Evolutionary conservation across 1,140 invertebrate genomes (phyloP).

Genomic region (Physella acuta): DNA sequence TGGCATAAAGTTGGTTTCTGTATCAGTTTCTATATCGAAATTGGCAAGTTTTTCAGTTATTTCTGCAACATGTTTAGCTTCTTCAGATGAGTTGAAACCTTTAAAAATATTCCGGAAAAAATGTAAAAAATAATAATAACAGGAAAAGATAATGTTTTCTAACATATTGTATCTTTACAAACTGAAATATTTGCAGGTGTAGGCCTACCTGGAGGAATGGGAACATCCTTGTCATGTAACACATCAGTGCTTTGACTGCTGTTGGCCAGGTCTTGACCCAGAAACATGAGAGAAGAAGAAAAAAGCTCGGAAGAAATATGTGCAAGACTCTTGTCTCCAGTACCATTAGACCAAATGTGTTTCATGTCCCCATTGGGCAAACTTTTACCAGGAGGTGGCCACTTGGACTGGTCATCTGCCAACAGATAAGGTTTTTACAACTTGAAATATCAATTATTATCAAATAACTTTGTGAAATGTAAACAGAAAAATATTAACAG

Average conservation of each 20-base stretch:
- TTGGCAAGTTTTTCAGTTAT: conserved; percentile 58
- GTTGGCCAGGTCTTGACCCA: conserved; percentile 43
- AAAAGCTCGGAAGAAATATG: conserved; percentile 51
- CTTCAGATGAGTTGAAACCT: conserved; percentile 51
- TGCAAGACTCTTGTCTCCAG: conserved; percentile 39
- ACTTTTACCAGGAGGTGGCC: conserved; percentile 7
- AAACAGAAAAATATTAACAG: too few species aligned
- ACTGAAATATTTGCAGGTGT: too few species aligned
- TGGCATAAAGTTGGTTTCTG: conserved; percentile 48
- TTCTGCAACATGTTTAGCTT: conserved; percentile 55
- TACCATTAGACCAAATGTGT: conserved; percentile 35
- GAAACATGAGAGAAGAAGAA: conserved; percentile 47
- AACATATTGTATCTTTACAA: too few species aligned
- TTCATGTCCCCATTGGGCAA: conserved; percentile 25
- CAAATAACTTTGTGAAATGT: too few species aligned
- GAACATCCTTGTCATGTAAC: conserved; percentile 48
- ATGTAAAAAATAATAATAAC: background rate
- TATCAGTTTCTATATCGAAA: conserved; percentile 61
- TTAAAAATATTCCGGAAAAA: background rate
- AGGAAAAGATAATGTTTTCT: background rate
- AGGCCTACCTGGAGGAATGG: conserved; percentile 51
- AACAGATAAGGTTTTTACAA: too few species aligned
- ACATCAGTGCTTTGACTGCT: conserved; percentile 35
- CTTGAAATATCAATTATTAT: too few species aligned
- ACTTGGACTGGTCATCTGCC: conserved; percentile 12